Conservation (phyloP, 2,888 invertebrate species). For the Copidosoma aretas region DNA sequence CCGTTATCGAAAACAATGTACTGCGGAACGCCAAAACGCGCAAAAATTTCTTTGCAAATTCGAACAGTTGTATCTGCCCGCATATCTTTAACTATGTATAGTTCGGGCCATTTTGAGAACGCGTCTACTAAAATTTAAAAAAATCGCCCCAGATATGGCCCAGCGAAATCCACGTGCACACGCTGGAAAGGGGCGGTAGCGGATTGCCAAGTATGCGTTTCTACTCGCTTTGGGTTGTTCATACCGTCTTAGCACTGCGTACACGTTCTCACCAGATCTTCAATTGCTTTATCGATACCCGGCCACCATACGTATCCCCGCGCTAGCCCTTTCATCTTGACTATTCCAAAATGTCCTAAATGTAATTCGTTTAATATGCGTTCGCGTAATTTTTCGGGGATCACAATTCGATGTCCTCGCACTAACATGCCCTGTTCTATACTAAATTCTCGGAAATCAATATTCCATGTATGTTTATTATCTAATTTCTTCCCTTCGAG, state of each 20-base stretch:
- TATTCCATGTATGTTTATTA: constrained; percentile 11
- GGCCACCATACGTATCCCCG: constrained; percentile 44
- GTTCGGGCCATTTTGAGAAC: constrained; percentile 32
- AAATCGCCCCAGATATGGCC: constrained; percentile 33
- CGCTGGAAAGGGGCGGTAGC: constrained; percentile 38
- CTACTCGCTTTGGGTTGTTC: constrained; percentile 32
- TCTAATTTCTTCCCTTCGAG: not conserved
- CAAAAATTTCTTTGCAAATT: constrained; percentile 32
- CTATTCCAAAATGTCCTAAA: constrained; percentile 43
- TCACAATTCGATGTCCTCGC: too few species aligned
- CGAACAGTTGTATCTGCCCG: constrained; percentile 29
- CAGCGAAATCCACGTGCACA: constrained; percentile 40
- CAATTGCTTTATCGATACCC: constrained; percentile 40
- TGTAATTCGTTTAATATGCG: too few species aligned
- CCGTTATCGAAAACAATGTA: constrained; percentile 41
- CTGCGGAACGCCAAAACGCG: constrained; percentile 35
- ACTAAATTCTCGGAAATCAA: constrained; percentile 7
- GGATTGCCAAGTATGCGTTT: constrained; percentile 36
- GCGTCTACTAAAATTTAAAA: constrained; percentile 42
- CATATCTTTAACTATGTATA: constrained; percentile 34
- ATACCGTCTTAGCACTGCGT: constrained; percentile 22
- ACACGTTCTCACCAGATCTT: constrained; percentile 25
- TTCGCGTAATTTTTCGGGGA: too few species aligned
- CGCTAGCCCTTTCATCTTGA: constrained; percentile 45
- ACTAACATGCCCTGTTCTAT: constrained; percentile 7